phyloP scores from a whole-genome alignment of 1,140 invertebrate genomes.

The Monochamus saltuarius region DNA sequence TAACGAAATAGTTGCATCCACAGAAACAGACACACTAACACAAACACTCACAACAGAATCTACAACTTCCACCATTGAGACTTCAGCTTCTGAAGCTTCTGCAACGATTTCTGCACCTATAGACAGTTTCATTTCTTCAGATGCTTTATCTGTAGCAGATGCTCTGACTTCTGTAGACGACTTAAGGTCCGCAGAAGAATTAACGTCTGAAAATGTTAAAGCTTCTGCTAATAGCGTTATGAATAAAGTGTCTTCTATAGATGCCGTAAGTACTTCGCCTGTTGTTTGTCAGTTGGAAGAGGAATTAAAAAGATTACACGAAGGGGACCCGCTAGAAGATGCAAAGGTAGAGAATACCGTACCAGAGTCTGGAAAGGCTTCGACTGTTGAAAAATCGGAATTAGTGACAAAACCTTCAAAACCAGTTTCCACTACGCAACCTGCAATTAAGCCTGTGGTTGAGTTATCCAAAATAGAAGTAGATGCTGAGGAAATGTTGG shows the following conservation, averaged over 20 bases:
- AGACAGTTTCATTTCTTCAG: background rate
- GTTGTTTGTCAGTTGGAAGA: constrained; percentile 14
- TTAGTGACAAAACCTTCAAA: constrained; percentile 6
- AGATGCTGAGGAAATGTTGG: constrained; percentile 17
- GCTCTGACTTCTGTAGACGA: constrained; percentile 27
- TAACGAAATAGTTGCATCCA: background rate
- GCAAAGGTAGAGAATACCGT: constrained; percentile 1
- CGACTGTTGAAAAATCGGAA: constrained; percentile 8
- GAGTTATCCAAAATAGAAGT: constrained; percentile 7
- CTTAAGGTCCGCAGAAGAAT: constrained; percentile 12
- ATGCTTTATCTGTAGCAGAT: constrained; percentile 3
- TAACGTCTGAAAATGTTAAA: constrained; percentile 1
- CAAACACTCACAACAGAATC: background rate
- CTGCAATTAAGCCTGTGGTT: background rate
- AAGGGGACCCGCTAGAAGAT: constrained; percentile 20
- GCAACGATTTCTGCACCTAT: background rate
- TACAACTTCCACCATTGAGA: no score
- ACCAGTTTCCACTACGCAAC: background rate
- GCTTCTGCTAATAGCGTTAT: background rate
- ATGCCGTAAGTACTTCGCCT: constrained; percentile 18
- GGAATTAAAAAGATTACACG: constrained; percentile 27
- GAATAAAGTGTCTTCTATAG: constrained; percentile 18
- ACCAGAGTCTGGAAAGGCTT: background rate
- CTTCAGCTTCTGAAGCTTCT: no score
- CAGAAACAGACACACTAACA: background rate